Percentiles rank a stretch among this genome's conserved stretches.
Conservation (phyloP, 2,113 vertebrate species). For the Argyrosomus japonicus region DNA sequence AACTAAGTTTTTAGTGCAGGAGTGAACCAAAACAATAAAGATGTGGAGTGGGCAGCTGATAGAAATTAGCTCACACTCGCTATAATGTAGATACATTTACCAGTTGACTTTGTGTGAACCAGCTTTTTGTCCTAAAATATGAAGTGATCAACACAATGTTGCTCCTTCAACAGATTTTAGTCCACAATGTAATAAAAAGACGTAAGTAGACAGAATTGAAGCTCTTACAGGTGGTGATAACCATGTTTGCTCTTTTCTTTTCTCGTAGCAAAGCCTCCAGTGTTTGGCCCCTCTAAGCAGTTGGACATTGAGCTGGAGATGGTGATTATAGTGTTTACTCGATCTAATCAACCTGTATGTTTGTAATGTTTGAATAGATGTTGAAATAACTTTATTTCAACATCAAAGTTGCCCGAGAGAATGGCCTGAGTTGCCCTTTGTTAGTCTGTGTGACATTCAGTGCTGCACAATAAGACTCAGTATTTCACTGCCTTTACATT, state of each 20-base stretch:
- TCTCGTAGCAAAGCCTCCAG: slow-evolving; percentile 88
- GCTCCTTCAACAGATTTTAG: too few relatives aligned
- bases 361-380: slow-evolving; percentile 10
- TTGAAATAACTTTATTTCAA: slow-evolving; percentile 4
- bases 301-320: slow-evolving; percentile 96
- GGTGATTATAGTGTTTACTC: slow-evolving; percentile 82
- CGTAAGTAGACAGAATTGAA: background rate
- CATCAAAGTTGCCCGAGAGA: background rate
- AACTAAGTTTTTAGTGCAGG: too few relatives aligned
- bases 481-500: background rate
- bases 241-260: slow-evolving; percentile 28
- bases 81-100: background rate
- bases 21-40: too few relatives aligned
- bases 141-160: background rate
- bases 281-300: slow-evolving; percentile 89
- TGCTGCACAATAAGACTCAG: too few relatives aligned
- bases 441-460: background rate
- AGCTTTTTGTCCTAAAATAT: background rate
- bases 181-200: background rate
- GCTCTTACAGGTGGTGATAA: background rate
- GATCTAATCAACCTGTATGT: background rate
- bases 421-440: background rate
- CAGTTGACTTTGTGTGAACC: background rate
- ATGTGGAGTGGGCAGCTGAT: too few relatives aligned
- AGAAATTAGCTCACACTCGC: too few relatives aligned